Evolutionary conservation across 2,797 vertebrate species (phyloP).

Genomic region (Sebastes iracundus): DNA sequence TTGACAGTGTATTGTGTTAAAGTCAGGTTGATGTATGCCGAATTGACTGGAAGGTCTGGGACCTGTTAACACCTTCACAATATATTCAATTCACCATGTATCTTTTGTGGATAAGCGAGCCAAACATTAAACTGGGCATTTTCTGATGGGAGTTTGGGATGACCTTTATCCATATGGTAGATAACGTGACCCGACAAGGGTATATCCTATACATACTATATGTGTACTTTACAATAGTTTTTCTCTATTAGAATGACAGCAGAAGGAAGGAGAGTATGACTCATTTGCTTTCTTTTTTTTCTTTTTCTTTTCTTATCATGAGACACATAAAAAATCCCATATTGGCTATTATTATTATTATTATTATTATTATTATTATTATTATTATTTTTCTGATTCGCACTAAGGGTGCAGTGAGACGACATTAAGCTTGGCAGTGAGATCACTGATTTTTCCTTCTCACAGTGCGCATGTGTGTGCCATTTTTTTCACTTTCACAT

Average conservation of each 20-base stretch:
- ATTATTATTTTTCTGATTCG: background rate
- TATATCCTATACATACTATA: background rate
- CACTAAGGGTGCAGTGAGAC: background rate
- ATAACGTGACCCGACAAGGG: background rate
- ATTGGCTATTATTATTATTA: too few relatives aligned
- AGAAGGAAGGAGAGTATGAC: background rate
- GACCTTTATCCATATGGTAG: background rate
- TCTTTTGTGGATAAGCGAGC: background rate
- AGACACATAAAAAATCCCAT: background rate
- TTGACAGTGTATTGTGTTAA: background rate
- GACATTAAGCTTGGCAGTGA: background rate
- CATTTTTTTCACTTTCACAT: background rate
- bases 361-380: too few relatives aligned
- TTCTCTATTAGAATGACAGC: background rate
- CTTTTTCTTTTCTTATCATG: background rate
- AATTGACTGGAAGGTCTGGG: background rate
- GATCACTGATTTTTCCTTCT: slow-evolving; percentile 8
- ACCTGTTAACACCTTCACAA: background rate
- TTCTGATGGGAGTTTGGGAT: slow-evolving; percentile 1
- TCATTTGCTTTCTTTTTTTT: background rate
- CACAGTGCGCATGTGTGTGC: slow-evolving; percentile 20
- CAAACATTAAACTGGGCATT: background rate
- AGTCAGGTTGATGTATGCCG: background rate
- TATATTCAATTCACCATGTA: background rate
- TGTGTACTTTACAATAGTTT: background rate